These are phyloP conservation scores for Auanema freiburgensis DNA, from an alignment of 2,888 invertebrate genomes.

Conservation along the genomic window DNA sequence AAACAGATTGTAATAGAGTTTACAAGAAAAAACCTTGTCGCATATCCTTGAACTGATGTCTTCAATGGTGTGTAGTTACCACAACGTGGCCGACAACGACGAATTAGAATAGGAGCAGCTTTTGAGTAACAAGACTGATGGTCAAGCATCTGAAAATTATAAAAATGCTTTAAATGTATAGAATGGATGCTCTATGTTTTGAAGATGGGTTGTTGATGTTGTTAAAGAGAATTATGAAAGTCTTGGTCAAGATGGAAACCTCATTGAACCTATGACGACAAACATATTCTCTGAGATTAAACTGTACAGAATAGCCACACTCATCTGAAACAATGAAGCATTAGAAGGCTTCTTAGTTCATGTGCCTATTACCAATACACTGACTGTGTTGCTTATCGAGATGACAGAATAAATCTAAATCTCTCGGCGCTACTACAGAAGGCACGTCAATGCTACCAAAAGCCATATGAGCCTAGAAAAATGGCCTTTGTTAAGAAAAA, in stretches of 20 bases:
- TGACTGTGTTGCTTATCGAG: slow-evolving; percentile 58
- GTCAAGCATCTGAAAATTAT: slow-evolving; percentile 46
- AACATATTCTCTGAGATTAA: slow-evolving; percentile 62
- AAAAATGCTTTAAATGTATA: not conserved
- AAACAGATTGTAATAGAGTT: not conserved
- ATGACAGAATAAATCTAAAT: slow-evolving; percentile 59
- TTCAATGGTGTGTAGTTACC: slow-evolving; percentile 57
- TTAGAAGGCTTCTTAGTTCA: not conserved
- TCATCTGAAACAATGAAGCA: slow-evolving; percentile 33
- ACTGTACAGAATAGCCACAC: slow-evolving; percentile 63
- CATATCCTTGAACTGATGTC: slow-evolving; percentile 51
- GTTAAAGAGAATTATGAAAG: not conserved
- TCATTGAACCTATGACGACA: slow-evolving; percentile 51
- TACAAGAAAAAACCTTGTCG: slow-evolving; percentile 34
- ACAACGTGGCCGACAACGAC: slow-evolving; percentile 54
- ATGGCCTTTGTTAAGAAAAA: not conserved
- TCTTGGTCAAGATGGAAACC: slow-evolving; percentile 27
- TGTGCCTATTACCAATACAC: slow-evolving; percentile 36
- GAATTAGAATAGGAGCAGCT: slow-evolving; percentile 49
- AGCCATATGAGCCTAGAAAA: slow-evolving; percentile 58
- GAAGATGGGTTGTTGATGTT: not conserved
- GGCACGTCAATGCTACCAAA: slow-evolving; percentile 63
- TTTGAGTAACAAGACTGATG: slow-evolving; percentile 54
- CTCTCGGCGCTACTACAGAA: slow-evolving; percentile 54
- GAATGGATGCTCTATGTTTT: not conserved